These are phyloP conservation scores for Coregonus clupeaformis DNA, from an alignment of 2,113 vertebrate genomes.

Conservation along the genomic window DNA sequence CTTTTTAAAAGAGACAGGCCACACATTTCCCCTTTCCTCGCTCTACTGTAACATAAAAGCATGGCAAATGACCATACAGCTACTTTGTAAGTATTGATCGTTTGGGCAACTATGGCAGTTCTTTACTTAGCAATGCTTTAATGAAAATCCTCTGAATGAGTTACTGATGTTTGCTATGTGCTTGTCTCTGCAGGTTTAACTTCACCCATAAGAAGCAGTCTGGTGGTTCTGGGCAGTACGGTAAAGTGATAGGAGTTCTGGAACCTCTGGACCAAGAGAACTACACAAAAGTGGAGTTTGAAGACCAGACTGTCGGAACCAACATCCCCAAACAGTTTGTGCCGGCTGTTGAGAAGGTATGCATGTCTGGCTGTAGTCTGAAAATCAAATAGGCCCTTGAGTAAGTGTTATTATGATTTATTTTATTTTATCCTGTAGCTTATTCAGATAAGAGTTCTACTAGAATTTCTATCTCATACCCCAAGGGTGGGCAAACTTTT, in stretches of 20 bases:
- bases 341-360: conserved; percentile 90
- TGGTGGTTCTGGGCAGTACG: conserved; percentile 91
- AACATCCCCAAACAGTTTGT: conserved; percentile 93
- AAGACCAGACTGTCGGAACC: conserved; percentile 87
- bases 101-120: not conserved
- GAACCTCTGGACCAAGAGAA: conserved; percentile 85
- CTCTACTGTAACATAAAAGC: no score
- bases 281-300: conserved; percentile 88
- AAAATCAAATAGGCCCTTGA: no score
- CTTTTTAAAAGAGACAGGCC: conserved; percentile 72
- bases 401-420: no score
- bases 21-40: no score
- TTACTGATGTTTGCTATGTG: not conserved
- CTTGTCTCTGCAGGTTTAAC: conserved; percentile 80
- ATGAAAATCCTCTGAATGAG: not conserved
- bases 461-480: not conserved
- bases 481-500: no score
- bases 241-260: conserved; percentile 87
- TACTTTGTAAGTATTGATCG: not conserved
- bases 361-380: not conserved
- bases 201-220: conserved; percentile 94
- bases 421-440: not conserved
- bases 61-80: no score
- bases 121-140: no score
- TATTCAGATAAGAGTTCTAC: not conserved